Evolutionary conservation across 2,113 vertebrate species (phyloP), one percentile per base, ranked within the genome.

Genomic region (Cyanoramphus novaezelandiae): DNA sequence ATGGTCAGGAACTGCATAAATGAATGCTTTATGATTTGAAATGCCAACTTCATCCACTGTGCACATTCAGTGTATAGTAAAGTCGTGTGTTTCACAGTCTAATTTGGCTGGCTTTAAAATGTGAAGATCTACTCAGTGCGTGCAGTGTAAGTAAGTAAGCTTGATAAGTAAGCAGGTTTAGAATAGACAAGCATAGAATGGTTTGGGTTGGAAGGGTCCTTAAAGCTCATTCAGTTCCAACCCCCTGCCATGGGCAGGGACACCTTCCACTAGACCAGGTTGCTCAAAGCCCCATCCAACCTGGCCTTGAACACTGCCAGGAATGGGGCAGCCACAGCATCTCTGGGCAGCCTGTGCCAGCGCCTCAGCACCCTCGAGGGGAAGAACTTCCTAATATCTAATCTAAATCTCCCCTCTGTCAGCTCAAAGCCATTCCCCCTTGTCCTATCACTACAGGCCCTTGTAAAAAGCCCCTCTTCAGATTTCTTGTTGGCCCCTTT

Each of bases 61-160:
- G 39, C 0, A 1, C 8, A 2, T 79, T 49, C 31, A 17, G 0
- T 25, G 12, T 24, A 47, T 27, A 62, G 46, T 41, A 41, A 53
- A 19, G 29, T n/a, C 1, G 0, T 39, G 12, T 55, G 19, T 49
- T 60, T 72, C 60, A 18, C 1, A 1, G 11, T 72, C 82, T 68
- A 11, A n/a, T n/a, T 43, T 62, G 62, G 6, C 35, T 50, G 8
- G 24, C n/a, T 33, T 78, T 44, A 67, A 82, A 43, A 35, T 31
- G 27, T 23, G 17, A 25, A 76, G 28, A n/a, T 44, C 27, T 55
- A 6, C 46, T 72, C 2, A 0, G 17, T 65, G 25, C 20, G 13
- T 69, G 31, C 24, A 50, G 7, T 9, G 13, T 43, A 19, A 50
- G 55, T 59, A 57, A n/a, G 53, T 20, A 57, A 57, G 39, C 76